Conservation (phyloP, 2,113 vertebrate species). For the Empidonax traillii region DNA sequence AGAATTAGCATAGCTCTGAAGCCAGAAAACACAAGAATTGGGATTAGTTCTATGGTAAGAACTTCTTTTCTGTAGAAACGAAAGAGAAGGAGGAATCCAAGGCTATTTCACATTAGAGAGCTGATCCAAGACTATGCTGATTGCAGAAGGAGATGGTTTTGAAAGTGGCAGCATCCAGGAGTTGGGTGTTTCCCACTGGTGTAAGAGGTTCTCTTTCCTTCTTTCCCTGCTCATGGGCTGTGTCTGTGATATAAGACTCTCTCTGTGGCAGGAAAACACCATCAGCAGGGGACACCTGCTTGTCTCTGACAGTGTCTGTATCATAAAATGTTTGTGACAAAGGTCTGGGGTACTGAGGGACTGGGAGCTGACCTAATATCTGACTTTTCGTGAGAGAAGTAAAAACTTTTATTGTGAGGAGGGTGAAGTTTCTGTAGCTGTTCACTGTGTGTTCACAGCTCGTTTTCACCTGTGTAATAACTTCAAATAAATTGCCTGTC, state of each 20-base stretch:
- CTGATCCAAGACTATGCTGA: background rate
- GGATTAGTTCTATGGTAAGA: background rate
- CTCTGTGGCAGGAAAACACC: background rate
- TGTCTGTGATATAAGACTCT: background rate
- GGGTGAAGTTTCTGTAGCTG: background rate
- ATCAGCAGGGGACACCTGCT: accelerated
- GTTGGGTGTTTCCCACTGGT: background rate
- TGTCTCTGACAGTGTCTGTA: accelerated
- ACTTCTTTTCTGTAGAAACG: background rate
- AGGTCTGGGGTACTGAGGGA: too few species aligned
- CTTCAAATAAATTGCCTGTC: background rate
- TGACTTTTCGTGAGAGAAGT: background rate
- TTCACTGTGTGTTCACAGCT: background rate
- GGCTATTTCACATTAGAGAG: background rate
- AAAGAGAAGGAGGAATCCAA: background rate
- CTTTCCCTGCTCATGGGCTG: background rate
- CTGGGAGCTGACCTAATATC: background rate
- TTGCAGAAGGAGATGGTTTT: background rate
- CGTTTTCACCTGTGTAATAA: background rate
- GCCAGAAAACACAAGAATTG: background rate
- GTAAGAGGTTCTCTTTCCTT: background rate
- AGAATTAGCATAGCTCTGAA: background rate
- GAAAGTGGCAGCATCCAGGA: background rate
- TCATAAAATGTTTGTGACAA: background rate
- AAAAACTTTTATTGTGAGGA: background rate